Conservation (phyloP, 2,113 vertebrate genomes). For the Tetrax tetrax region DNA sequence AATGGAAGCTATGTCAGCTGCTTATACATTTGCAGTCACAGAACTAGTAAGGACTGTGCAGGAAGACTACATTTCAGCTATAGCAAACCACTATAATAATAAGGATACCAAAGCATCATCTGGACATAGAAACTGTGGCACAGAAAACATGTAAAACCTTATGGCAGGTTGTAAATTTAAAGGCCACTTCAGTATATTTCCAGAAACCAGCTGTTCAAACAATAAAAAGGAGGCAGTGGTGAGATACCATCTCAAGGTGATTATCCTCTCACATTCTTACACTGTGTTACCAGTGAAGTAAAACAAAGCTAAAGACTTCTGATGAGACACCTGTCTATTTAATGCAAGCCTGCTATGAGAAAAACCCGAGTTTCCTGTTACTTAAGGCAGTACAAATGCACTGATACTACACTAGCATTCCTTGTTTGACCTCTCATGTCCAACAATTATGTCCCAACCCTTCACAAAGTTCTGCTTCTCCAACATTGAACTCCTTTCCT, state of each 20-base stretch:
- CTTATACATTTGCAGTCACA: background rate
- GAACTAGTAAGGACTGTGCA: background rate
- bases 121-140: background rate
- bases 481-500: background rate
- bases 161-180: background rate
- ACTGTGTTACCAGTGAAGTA: background rate
- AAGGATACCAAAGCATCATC: background rate
- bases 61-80: background rate
- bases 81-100: background rate
- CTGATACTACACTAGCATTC: background rate
- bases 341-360: background rate
- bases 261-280: background rate
- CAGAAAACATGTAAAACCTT: background rate
- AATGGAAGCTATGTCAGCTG: background rate
- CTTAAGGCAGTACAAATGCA: background rate
- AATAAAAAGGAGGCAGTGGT: background rate
- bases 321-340: background rate
- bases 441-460: background rate
- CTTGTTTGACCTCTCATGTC: background rate
- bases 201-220: background rate
- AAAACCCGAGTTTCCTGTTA: background rate
- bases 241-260: background rate
- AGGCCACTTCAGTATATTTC: background rate
- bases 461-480: background rate
- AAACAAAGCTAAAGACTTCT: background rate